phyloP scores from a whole-genome alignment of 2,797 vertebrate genomes.

The Sebastes vulpes region DNA sequence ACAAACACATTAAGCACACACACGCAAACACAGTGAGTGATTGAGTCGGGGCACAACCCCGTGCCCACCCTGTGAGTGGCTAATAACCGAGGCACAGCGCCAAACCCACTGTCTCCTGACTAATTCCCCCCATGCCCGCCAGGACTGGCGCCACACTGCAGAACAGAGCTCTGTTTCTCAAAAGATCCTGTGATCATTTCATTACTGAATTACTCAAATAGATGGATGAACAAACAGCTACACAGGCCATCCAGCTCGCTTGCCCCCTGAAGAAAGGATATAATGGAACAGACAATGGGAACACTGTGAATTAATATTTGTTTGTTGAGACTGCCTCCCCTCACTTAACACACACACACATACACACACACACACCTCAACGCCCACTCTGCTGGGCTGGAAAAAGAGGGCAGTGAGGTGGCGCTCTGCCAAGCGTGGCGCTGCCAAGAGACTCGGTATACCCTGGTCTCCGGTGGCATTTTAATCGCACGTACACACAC shows the following conservation, averaged over 20 bases:
- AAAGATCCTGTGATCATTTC: constrained; percentile 72
- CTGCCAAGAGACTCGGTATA: constrained; percentile 76
- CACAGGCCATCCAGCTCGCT: constrained; percentile 15
- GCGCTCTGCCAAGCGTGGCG: constrained; percentile 65
- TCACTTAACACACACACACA: constrained; percentile 37
- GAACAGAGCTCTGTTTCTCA: constrained; percentile 78
- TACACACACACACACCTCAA: constrained; percentile 47
- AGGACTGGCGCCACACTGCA: constrained; percentile 81
- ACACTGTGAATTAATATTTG: constrained; percentile 51
- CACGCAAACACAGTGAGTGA: constrained; percentile 72
- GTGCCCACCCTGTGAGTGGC: constrained; percentile 81
- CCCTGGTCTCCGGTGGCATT: constrained; percentile 75
- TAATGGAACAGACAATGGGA: constrained; percentile 48
- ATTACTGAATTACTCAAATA: constrained; percentile 69
- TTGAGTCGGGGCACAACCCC: constrained; percentile 75
- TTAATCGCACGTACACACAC: constrained; percentile 55
- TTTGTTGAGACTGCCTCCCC: constrained; percentile 27
- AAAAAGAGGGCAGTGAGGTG: constrained; percentile 73
- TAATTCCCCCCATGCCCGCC: constrained; percentile 82
- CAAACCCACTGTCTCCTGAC: constrained; percentile 91
- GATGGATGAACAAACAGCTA: constrained; percentile 70
- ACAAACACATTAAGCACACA: constrained; percentile 67
- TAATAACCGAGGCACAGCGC: constrained; percentile 83
- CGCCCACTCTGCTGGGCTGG: constrained; percentile 40
- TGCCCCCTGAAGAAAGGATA: constrained; percentile 50